Conservation (phyloP, 2,797 vertebrate genomes). For the Danio aesculapii region DNA sequence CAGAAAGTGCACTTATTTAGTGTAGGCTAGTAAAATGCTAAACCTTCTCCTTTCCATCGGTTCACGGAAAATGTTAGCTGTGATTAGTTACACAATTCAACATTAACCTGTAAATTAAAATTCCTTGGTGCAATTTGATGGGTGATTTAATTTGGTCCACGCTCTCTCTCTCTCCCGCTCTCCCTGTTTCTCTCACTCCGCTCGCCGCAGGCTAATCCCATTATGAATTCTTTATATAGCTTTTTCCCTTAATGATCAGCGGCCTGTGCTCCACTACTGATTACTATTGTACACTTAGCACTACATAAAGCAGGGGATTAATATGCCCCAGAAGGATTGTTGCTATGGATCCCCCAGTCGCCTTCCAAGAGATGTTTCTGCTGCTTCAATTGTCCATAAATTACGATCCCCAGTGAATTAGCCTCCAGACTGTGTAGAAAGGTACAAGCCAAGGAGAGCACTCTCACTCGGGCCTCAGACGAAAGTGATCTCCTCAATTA, state of each 20-base stretch:
- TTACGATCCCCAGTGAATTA: slow-evolving; percentile 98
- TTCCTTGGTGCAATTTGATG: slow-evolving; percentile 99
- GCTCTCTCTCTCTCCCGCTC: slow-evolving; percentile 56
- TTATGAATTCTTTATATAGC: slow-evolving; percentile 99
- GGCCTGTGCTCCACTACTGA: slow-evolving; percentile 99
- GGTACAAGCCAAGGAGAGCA: slow-evolving; percentile 88
- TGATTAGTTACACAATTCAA: slow-evolving; percentile 99
- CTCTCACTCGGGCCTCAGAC: slow-evolving; percentile 82
- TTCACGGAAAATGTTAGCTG: slow-evolving; percentile 93
- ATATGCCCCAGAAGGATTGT: slow-evolving; percentile 99
- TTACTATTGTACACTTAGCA: slow-evolving; percentile 99
- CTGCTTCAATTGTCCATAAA: slow-evolving; percentile 99
- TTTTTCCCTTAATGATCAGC: slow-evolving; percentile 99
- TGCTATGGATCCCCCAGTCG: slow-evolving; percentile 98
- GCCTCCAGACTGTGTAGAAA: slow-evolving; percentile 91
- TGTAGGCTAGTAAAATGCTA: slow-evolving; percentile 80
- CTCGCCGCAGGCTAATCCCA: slow-evolving; percentile 99
- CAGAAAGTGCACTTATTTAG: slow-evolving; percentile 72
- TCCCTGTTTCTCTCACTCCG: slow-evolving; percentile 80
- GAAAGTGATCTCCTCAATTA: slow-evolving; percentile 92
- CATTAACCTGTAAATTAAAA: slow-evolving; percentile 99
- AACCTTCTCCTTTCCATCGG: slow-evolving; percentile 80
- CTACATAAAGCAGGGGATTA: slow-evolving; percentile 99
- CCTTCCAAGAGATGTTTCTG: slow-evolving; percentile 97
- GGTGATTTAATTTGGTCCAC: slow-evolving; percentile 99